phyloP scores from a whole-genome alignment of 2,113 vertebrate species.

The Psammodynastes pulverulentus region DNA sequence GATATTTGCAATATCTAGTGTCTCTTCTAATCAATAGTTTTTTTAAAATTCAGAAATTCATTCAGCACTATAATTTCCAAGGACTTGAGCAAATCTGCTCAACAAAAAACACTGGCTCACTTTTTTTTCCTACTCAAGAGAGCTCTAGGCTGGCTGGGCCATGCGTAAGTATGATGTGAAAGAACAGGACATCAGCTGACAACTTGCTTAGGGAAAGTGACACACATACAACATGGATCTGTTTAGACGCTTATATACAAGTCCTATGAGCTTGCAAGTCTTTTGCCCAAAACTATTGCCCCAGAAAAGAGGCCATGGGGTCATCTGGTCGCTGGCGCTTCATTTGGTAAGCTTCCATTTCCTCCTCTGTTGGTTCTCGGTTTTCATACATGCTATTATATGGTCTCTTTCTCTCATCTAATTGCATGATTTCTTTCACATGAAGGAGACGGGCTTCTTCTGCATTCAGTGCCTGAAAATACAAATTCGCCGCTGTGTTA shows the following conservation, averaged over 20 bases:
- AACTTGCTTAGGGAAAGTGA: neutral
- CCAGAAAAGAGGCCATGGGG: slow-evolving; percentile 94
- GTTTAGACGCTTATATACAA: neutral
- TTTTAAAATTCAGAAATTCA: neutral
- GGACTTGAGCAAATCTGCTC: neutral
- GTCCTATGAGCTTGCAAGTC: neutral
- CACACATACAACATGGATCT: neutral
- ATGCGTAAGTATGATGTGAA: neutral
- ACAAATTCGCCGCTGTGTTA: neutral
- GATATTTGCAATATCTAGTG: slow-evolving; percentile 2
- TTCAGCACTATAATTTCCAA: neutral
- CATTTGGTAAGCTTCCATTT: slow-evolving; percentile 97
- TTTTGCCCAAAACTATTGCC: slow-evolving; percentile 65
- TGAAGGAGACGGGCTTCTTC: slow-evolving; percentile 90
- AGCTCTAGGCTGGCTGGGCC: neutral
- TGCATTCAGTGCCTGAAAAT: slow-evolving; percentile 84
- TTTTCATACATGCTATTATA: slow-evolving; percentile 84
- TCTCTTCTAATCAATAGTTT: neutral
- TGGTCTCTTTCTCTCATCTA: slow-evolving; percentile 91
- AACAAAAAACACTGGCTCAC: neutral
- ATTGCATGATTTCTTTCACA: slow-evolving; percentile 82
- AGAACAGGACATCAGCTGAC: neutral
- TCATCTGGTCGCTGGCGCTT: slow-evolving; percentile 88
- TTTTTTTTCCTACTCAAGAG: neutral
- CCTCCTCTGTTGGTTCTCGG: slow-evolving; percentile 92